A percentile compares a stretch with the other conserved stretches of the same genome.
phyloP scores from a whole-genome alignment of 2,797 vertebrate genomes.

The Sebastes reedi region DNA sequence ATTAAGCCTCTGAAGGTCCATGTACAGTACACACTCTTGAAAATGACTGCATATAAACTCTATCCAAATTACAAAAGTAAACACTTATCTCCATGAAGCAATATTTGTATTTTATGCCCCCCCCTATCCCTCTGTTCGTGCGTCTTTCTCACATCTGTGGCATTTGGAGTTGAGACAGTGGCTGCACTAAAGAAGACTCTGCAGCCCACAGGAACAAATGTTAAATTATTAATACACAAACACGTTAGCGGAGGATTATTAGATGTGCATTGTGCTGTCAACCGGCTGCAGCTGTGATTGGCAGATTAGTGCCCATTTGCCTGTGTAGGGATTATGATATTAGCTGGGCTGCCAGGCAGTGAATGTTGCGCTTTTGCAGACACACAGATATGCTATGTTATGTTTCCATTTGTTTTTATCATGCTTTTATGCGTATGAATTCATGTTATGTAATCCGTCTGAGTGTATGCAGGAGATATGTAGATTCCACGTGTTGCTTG shows the following conservation, averaged over 20 bases:
- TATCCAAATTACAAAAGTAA: not conserved
- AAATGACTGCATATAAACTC: not conserved
- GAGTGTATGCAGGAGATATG: not conserved
- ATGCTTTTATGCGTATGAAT: constrained; percentile 15
- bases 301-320: constrained; percentile 56
- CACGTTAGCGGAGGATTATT: constrained; percentile 66
- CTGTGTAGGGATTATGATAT: constrained; percentile 54
- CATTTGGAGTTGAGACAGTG: constrained; percentile 2
- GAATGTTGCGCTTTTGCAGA: constrained; percentile 20
- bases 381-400: not conserved
- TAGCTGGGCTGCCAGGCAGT: constrained; percentile 33
- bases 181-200: constrained; percentile 8
- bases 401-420: constrained; percentile 39
- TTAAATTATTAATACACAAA: constrained; percentile 58
- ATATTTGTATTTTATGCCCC: constrained; percentile 7
- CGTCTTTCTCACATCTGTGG: not conserved
- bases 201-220: constrained; percentile 9
- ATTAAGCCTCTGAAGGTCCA: not conserved
- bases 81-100: constrained; percentile 15
- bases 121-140: not conserved
- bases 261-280: constrained; percentile 54
- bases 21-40: not conserved
- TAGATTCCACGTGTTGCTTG: not conserved
- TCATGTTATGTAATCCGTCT: constrained; percentile 10
- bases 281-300: constrained; percentile 51